phyloP scores from a whole-genome alignment of 2,888 invertebrate species.

The Molorchus minor region DNA sequence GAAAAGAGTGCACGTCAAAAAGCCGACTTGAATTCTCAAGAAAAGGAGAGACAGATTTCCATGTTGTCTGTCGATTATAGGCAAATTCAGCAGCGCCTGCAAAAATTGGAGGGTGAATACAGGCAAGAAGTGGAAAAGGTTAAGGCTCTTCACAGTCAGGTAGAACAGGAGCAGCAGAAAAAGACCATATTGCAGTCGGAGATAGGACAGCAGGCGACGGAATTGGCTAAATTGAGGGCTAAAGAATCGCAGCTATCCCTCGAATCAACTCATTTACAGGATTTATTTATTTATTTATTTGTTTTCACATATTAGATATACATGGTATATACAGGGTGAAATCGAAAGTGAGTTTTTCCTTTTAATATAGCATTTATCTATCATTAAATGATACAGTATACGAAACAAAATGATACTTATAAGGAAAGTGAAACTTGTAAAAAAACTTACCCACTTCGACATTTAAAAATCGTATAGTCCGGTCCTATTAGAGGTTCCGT shows the following conservation, averaged over 20 bases:
- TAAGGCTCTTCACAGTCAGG: conserved; percentile 81
- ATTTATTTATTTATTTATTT: conserved; percentile 15
- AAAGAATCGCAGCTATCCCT: conserved; percentile 76
- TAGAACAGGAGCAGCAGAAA: conserved; percentile 92
- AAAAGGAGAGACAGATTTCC: conserved; percentile 92
- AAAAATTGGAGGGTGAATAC: conserved; percentile 91
- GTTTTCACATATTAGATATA: too few relatives aligned
- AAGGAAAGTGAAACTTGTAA: too few relatives aligned
- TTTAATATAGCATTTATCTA: too few relatives aligned
- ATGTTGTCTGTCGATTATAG: conserved; percentile 94
- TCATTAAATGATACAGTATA: too few relatives aligned
- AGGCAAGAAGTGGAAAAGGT: conserved; percentile 89
- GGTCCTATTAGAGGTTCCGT: too few relatives aligned
- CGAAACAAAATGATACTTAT: too few relatives aligned
- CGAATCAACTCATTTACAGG: conserved; percentile 70
- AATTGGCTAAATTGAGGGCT: conserved; percentile 75
- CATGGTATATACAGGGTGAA: too few relatives aligned
- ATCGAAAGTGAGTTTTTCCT: too few relatives aligned
- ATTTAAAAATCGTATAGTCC: too few relatives aligned
- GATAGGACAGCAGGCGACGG: conserved; percentile 74
- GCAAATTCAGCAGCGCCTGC: conserved; percentile 90
- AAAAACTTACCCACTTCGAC: too few relatives aligned
- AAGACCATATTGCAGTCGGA: conserved; percentile 86
- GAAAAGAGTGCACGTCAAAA: conserved; percentile 88
- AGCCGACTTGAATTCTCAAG: conserved; percentile 86